Base-by-base conservation (phyloP, 1,140 invertebrate genomes). In the Octopus sinensis region DNA sequence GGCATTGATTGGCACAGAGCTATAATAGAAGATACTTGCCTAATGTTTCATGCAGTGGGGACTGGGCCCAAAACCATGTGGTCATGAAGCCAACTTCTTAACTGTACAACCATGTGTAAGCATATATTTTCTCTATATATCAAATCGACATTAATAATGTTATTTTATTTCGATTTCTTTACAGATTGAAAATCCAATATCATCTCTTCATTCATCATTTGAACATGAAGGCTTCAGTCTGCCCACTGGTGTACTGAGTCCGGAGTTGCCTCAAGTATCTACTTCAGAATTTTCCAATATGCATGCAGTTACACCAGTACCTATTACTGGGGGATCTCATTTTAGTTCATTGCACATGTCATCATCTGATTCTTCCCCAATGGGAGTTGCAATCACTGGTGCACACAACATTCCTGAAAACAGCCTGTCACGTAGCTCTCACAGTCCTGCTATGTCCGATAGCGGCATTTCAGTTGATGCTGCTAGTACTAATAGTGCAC, bases 401-500 rank as follows among this genome's bases (percentile, higher is more conserved):
- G 4, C 52, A 71, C 10, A 81, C n/a, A 51, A 76, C 80, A 80
- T 75, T 53, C 56, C 82, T n/a, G 78, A 79, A 75, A 77, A 75
- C 54, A 86, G 83, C 68, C 71, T 87, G 13, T 88, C 87, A 10
- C 83, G 89, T 30, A 87, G 85, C 62, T 88, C 88, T 23, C 88
- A 88, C 78, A 90, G 89, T 76, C 89, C 89, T 51, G 87, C 88
- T 7, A 90, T 90, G 86, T 91, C 90, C 76, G 90, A 91, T 84
- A 91, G 90, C 84, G 90, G 90, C 9, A 90, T 91, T 68, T 89
- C 88, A 79, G 87, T 90, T 52, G 92, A 92, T 87, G 92, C 93
- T 7, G 93, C 93, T 83, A 93, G 94, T 75, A 94, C 93, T 71
- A 93, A 93, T 83, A 93, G 87, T 85, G 93, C 93, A 12, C 91